Conservation (phyloP, 2,888 invertebrate genomes). For the Sphinx pinastri region DNA sequence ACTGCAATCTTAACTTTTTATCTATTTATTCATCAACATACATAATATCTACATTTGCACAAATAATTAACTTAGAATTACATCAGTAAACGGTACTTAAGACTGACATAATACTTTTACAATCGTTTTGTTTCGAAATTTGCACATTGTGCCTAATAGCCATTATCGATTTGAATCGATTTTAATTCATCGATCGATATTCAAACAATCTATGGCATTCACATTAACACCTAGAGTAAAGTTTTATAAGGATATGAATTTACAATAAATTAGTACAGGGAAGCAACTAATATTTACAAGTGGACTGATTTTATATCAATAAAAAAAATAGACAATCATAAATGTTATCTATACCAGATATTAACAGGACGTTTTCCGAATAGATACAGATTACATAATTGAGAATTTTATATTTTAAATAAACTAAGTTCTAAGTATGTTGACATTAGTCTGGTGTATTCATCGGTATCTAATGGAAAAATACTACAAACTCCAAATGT, state of each 20-base stretch:
- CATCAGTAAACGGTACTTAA: conserved; percentile 69
- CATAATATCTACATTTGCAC: conserved; percentile 83
- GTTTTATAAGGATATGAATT: conserved; percentile 66
- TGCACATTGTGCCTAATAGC: conserved; percentile 56
- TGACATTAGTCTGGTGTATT: neutral
- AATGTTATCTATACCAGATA: conserved; percentile 11
- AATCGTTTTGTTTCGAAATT: conserved; percentile 60
- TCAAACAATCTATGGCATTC: conserved; percentile 60
- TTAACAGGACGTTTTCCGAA: conserved; percentile 14
- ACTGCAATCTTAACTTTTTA: conserved; percentile 63
- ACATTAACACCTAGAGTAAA: conserved; percentile 66
- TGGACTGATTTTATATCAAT: conserved; percentile 37
- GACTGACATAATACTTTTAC: conserved; percentile 74
- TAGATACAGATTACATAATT: conserved; percentile 22
- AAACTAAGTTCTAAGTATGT: conserved; percentile 26
- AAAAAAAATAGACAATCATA: conserved; percentile 19
- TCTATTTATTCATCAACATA: conserved; percentile 84
- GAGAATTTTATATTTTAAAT: conserved; percentile 27
- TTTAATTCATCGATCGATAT: conserved; percentile 39
- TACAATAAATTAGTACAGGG: conserved; percentile 74
- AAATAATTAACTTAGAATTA: conserved; percentile 77
- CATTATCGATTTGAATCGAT: conserved; percentile 40
- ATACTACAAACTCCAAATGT: conserved; percentile 42
- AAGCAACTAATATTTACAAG: conserved; percentile 81
- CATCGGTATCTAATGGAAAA: conserved; percentile 49